A percentile compares a stretch with the other conserved stretches of the same genome.
phyloP scores from a whole-genome alignment of 2,888 invertebrate species.

The Lepidonotus clava region DNA sequence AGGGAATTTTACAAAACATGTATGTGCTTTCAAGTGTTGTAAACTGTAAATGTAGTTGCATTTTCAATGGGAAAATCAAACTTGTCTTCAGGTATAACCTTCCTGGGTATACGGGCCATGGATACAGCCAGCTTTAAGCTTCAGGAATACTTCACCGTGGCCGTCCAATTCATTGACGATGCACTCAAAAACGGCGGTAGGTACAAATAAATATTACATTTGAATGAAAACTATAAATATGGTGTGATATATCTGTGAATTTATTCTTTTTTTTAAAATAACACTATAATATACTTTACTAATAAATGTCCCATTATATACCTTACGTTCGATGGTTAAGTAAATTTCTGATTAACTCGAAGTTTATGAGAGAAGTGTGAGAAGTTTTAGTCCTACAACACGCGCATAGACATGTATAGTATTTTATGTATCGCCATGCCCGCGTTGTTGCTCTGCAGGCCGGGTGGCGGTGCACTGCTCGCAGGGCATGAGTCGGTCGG shows the following conservation, averaged over 20 bases:
- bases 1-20: not conserved
- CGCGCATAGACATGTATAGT: not conserved
- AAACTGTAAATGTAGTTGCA: too few relatives aligned
- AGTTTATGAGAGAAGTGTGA: too few relatives aligned
- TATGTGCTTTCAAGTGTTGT: not conserved
- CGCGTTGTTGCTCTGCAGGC: constrained; percentile 50
- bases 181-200: constrained; percentile 76
- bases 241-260: too few relatives aligned
- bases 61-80: too few relatives aligned
- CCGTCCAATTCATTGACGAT: constrained; percentile 90
- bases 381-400: not conserved
- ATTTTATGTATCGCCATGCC: not conserved
- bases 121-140: constrained; percentile 90
- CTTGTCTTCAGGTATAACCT: constrained; percentile 85
- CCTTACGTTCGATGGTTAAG: too few relatives aligned
- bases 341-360: too few relatives aligned
- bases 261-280: not conserved
- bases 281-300: not conserved
- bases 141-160: constrained; percentile 88
- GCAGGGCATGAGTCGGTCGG: constrained; percentile 82
- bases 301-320: too few relatives aligned
- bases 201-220: too few relatives aligned
- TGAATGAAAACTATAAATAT: too few relatives aligned
- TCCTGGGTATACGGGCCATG: constrained; percentile 90
- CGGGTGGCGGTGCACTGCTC: constrained; percentile 82